A percentile compares a stretch with the other conserved stretches of the same genome.
These are phyloP conservation scores for Dugesia japonica DNA, from an alignment of 2,888 invertebrate species.

Conservation along the genomic window DNA sequence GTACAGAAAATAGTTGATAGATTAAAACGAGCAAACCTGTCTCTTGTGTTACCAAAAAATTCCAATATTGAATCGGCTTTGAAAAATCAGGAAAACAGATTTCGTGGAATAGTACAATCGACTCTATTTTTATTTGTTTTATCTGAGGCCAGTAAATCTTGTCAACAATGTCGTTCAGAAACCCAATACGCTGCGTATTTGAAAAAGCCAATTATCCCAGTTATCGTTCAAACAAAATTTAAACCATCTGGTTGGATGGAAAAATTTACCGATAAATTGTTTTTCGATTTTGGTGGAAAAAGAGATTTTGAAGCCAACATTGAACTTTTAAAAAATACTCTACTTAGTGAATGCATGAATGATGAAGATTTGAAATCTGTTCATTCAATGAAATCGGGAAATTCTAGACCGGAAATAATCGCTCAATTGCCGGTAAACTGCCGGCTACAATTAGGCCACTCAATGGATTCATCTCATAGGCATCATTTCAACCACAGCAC, in stretches of 20 bases:
- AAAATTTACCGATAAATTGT: conserved; percentile 42
- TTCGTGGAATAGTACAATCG: conserved; percentile 25
- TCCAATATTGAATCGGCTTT: conserved; percentile 10
- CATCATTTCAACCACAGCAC: conserved; percentile 1
- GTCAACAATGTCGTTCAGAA: conserved; percentile 39
- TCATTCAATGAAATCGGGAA: conserved; percentile 4
- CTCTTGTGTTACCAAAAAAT: conserved; percentile 28
- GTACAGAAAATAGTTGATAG: conserved; percentile 38
- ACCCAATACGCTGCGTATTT: not conserved
- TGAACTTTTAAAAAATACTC: conserved; percentile 13
- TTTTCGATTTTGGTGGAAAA: conserved; percentile 45
- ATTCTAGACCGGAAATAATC: conserved; percentile 6
- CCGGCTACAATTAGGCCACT: conserved; percentile 20
- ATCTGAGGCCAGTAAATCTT: conserved; percentile 3
- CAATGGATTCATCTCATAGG: not conserved
- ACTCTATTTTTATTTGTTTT: not conserved
- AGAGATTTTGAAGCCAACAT: conserved; percentile 33
- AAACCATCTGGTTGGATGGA: conserved; percentile 46
- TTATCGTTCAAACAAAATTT: conserved; percentile 43
- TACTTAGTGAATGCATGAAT: conserved; percentile 1
- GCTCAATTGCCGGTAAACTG: conserved; percentile 1
- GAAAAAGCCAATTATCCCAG: conserved; percentile 42
- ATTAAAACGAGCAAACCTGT: conserved; percentile 13
- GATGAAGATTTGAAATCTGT: conserved; percentile 5
- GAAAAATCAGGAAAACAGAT: conserved; percentile 8